Base-by-base conservation (phyloP, 2,113 vertebrate genomes). In the Scomber japonicus region DNA sequence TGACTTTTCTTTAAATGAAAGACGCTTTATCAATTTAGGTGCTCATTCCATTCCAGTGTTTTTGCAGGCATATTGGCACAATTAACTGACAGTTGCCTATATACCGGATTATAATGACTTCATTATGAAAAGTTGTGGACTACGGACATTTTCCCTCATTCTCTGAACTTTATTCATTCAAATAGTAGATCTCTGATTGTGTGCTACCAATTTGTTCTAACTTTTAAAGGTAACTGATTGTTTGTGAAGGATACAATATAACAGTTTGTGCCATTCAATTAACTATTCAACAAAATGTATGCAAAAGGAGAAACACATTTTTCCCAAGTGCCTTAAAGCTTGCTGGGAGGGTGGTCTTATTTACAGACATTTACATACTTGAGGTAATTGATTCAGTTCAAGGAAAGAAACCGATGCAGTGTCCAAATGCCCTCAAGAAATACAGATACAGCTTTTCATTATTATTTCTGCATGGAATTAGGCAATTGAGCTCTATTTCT, bases 1-100 rank as follows among this genome's bases (percentile, higher is more conserved):
- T 60, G n/a, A 56, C n/a, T 63, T 69, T 16, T 31, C 27, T 19
- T 31, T 59, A 12, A 69, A 68, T 74, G 17, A 69, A 69, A 19
- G 51, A 57, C 12, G 16, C 8, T 15, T 13, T 51, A 12, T 70
- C 45, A 63, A 48, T 46, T 15, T 76, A 14, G 65, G 21, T 40
- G 24, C 10, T 46, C 45, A 24, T 54, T 11, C 40, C 45, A 24
- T 54, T 11, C 40, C 10, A n/a, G 4, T 31, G 4, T 46, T 21
- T 53, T 55, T 44, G 19, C 3, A 24, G 16, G 24, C 4, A 44
- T 27, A 73, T 60, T 24, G 40, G 6, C 24, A 46, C 31, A 74
- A 13, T n/a, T 3, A 35, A 35, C 17, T 6, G 24, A 9, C 35
- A 40, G 35, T 40, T 40, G 7, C 35, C 35, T 35, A 49, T 61